A percentile compares a stretch with the other conserved stretches of the same genome.
Evolutionary conservation across 1,140 invertebrate genomes (phyloP).

Genomic region (Eufriesea mexicana): DNA sequence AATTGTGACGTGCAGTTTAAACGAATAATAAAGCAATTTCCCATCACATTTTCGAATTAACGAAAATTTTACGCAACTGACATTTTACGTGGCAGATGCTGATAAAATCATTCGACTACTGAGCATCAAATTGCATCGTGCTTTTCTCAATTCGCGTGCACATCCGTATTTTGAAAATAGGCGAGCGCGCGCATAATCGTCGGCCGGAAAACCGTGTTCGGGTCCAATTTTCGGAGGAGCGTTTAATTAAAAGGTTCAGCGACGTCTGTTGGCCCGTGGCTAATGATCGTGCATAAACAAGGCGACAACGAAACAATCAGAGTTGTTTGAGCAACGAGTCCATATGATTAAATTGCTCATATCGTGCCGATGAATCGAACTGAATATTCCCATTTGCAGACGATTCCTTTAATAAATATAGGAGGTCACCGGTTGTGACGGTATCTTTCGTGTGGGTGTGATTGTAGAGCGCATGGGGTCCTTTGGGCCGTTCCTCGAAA

Average conservation of each 20-base stretch:
- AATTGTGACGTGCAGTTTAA: background rate
- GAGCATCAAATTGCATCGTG: too few species aligned
- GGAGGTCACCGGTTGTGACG: too few species aligned
- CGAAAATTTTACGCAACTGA: background rate
- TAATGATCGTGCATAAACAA: slow-evolving; percentile 27
- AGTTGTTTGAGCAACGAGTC: slow-evolving; percentile 3
- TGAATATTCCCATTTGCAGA: background rate
- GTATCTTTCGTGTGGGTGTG: too few species aligned
- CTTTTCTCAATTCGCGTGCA: background rate
- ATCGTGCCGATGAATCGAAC: too few species aligned
- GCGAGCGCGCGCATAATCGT: background rate
- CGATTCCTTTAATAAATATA: background rate
- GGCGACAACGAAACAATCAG: background rate
- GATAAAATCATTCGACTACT: background rate
- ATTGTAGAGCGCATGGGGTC: too few species aligned
- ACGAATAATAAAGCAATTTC: background rate
- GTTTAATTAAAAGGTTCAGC: slow-evolving; percentile 27
- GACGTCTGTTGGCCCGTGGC: slow-evolving; percentile 14
- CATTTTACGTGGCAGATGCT: background rate
- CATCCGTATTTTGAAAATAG: background rate
- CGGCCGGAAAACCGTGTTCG: background rate
- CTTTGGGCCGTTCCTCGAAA: too few species aligned
- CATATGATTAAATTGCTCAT: slow-evolving; percentile 21
- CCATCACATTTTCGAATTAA: background rate
- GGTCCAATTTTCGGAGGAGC: slow-evolving; percentile 2